Percentiles rank a stretch among this genome's conserved stretches.
phyloP scores from a whole-genome alignment of 2,888 invertebrate genomes.

The Volucella inflata region DNA sequence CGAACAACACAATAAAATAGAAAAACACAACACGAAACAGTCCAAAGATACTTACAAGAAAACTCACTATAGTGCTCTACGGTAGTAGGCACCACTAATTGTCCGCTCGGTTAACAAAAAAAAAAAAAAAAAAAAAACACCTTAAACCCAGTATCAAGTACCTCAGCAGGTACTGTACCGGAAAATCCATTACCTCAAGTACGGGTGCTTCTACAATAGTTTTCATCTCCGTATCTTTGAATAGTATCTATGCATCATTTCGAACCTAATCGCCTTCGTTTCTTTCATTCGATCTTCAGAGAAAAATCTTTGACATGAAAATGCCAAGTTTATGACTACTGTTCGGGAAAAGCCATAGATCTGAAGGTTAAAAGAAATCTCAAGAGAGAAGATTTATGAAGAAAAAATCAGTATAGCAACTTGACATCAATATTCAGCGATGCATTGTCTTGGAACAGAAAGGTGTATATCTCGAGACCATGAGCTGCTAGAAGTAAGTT shows the following conservation, averaged over 20 bases:
- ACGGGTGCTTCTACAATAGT: conserved; percentile 19
- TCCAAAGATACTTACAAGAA: conserved; percentile 1
- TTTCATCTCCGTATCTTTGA: conserved; percentile 5
- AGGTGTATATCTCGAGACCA: conserved; percentile 41
- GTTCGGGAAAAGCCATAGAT: conserved; percentile 27
- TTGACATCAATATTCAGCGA: conserved; percentile 69
- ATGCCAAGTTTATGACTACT: neutral
- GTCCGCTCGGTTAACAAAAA: conserved; percentile 28
- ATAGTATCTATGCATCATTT: too few relatives aligned
- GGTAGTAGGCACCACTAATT: conserved; percentile 53
- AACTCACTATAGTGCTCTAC: conserved; percentile 16
- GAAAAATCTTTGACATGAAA: conserved; percentile 52
- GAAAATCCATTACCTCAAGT: conserved; percentile 51
- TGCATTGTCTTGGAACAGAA: conserved; percentile 67
- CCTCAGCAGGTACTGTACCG: conserved; percentile 56
- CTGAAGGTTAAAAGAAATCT: conserved; percentile 28
- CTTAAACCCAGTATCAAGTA: conserved; percentile 25
- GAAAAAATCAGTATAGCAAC: conserved; percentile 41
- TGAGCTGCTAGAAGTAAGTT: conserved; percentile 30
- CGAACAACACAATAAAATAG: conserved; percentile 25
- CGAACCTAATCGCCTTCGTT: too few relatives aligned
- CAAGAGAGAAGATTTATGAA: conserved; percentile 12
- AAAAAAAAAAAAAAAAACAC: conserved; percentile 20
- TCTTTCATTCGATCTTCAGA: conserved; percentile 27
- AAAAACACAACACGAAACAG: conserved; percentile 9